phyloP scores from a whole-genome alignment of 1,140 invertebrate genomes.

The Diploscapter pachys region DNA sequence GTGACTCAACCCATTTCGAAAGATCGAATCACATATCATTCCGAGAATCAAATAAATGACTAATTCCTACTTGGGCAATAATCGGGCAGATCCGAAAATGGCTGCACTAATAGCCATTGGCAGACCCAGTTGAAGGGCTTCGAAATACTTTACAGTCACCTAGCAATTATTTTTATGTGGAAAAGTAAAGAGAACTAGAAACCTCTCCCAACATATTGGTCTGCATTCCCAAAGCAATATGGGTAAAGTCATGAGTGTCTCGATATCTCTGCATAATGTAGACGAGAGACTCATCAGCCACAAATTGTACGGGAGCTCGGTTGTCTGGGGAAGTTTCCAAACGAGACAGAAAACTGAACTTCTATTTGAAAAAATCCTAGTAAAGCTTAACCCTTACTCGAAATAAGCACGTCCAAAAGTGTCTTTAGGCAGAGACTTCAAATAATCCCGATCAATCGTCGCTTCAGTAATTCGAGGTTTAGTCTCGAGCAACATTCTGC shows the following conservation, averaged over 20 bases:
- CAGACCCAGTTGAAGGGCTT: conserved; percentile 81
- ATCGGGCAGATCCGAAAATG: conserved; percentile 77
- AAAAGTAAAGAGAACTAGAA: background rate
- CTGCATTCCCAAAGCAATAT: conserved; percentile 83
- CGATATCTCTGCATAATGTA: conserved; percentile 96
- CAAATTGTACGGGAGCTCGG: conserved; percentile 79
- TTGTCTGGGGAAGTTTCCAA: conserved; percentile 55
- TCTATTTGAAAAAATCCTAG: conserved; percentile 59
- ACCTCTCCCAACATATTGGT: conserved; percentile 90
- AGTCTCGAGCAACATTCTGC: conserved; percentile 61
- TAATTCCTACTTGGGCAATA: conserved; percentile 59
- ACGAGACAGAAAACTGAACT: conserved; percentile 29
- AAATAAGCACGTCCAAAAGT: conserved; percentile 80
- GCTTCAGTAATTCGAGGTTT: conserved; percentile 80
- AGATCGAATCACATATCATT: background rate
- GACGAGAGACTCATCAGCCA: conserved; percentile 82
- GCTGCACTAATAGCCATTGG: conserved; percentile 85
- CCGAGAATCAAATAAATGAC: no score
- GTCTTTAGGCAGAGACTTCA: conserved; percentile 72
- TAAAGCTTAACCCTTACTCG: conserved; percentile 62
- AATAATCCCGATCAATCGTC: conserved; percentile 73
- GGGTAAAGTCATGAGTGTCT: conserved; percentile 90
- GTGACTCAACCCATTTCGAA: background rate
- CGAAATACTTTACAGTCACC: conserved; percentile 90
- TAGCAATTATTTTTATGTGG: background rate